phyloP scores from a whole-genome alignment of 1,140 invertebrate species.

The Leptoteleia sp. region DNA sequence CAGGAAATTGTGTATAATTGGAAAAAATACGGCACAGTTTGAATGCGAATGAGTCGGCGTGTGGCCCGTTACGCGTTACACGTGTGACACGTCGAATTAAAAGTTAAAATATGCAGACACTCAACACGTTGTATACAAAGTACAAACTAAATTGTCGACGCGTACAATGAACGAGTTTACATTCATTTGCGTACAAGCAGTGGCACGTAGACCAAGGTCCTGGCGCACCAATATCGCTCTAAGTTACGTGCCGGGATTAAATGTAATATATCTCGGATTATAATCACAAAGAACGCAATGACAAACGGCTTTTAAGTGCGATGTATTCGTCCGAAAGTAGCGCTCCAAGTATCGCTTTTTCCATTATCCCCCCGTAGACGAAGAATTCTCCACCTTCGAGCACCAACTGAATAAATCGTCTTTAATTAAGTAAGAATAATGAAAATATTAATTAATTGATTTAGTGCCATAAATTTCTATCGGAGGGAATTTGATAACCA shows the following conservation, averaged over 20 bases:
- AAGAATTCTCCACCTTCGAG: too few relatives aligned
- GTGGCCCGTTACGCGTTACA: constrained; percentile 39
- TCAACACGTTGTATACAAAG: constrained; percentile 61
- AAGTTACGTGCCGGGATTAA: constrained; percentile 37
- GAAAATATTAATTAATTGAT: too few relatives aligned
- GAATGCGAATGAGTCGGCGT: constrained; percentile 52
- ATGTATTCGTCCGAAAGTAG: neutral
- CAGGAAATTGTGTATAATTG: constrained; percentile 37
- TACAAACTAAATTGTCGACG: constrained; percentile 61
- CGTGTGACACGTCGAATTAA: constrained; percentile 47
- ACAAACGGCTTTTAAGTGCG: neutral
- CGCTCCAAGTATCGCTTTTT: too few relatives aligned
- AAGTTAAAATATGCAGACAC: constrained; percentile 65
- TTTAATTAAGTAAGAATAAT: too few relatives aligned
- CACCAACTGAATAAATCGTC: too few relatives aligned
- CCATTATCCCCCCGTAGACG: too few relatives aligned
- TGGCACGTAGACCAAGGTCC: constrained; percentile 39
- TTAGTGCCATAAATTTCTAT: too few relatives aligned
- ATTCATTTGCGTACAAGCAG: constrained; percentile 56
- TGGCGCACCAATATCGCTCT: constrained; percentile 6
- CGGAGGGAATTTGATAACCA: too few relatives aligned
- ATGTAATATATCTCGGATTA: constrained; percentile 57
- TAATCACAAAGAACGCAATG: constrained; percentile 31
- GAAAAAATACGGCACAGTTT: constrained; percentile 28
- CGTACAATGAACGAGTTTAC: constrained; percentile 64